Percentiles rank a stretch among this genome's conserved stretches.
Evolutionary conservation across 2,888 invertebrate genomes (phyloP).

Genomic region (Drosophila paracracens): DNA sequence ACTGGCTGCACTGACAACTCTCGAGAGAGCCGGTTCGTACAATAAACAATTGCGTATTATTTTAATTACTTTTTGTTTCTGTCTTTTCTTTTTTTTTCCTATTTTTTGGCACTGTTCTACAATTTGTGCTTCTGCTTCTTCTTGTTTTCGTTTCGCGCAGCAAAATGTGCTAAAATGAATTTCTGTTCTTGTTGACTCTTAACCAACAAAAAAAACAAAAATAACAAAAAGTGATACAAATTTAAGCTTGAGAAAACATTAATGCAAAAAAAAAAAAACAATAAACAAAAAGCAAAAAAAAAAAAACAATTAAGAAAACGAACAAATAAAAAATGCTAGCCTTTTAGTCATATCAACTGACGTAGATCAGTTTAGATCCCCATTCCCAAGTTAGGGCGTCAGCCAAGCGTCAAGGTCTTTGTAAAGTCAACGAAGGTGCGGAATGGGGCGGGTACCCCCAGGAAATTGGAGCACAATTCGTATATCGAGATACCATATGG

Average conservation of each 20-base stretch:
- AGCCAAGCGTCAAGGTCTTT: conserved; percentile 69
- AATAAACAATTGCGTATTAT: conserved; percentile 74
- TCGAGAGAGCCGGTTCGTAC: conserved; percentile 35
- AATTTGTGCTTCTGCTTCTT: conserved; percentile 15
- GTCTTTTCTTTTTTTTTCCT: conserved; percentile 4
- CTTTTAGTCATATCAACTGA: conserved; percentile 39
- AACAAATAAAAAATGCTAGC: conserved; percentile 24
- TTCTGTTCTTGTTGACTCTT: conserved; percentile 35
- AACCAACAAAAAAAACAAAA: conserved; percentile 31
- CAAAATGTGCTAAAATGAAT: conserved; percentile 63
- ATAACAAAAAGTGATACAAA: conserved; percentile 26
- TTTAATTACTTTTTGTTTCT: conserved; percentile 58
- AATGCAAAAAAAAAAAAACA: conserved; percentile 16
- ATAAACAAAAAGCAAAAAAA: conserved; percentile 20
- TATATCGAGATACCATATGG: conserved; percentile 33
- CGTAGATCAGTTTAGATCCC: conserved; percentile 38
- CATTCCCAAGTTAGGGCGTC: conserved; percentile 45
- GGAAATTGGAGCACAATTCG: conserved; percentile 56
- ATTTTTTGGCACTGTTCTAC: conserved; percentile 53
- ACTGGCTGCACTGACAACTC: conserved; percentile 4
- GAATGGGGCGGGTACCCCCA: conserved; percentile 6
- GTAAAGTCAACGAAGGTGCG: conserved; percentile 55
- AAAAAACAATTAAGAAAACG: conserved; percentile 9
- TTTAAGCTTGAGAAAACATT: conserved; percentile 27
- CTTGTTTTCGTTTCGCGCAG: conserved; percentile 32